Percentiles rank a stretch among this genome's conserved stretches.
These are phyloP conservation scores for Percina caprodes DNA, from an alignment of 2,113 vertebrate genomes.

Conservation along the genomic window DNA sequence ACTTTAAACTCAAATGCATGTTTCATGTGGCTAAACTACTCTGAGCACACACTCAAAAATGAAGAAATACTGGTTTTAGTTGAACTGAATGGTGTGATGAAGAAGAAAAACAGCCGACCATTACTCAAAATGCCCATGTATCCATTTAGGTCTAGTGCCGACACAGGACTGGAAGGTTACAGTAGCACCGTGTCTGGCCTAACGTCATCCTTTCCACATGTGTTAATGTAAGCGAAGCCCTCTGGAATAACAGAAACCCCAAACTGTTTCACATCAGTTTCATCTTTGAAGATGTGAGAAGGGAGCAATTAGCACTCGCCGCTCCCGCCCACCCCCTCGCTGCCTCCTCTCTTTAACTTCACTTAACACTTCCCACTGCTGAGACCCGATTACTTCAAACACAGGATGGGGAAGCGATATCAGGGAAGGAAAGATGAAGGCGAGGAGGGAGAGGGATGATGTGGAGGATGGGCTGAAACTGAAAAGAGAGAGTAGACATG, in stretches of 20 bases:
- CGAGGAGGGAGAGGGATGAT: constrained; percentile 1
- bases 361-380: constrained; percentile 32
- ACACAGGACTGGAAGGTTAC: not conserved
- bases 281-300: constrained; percentile 30
- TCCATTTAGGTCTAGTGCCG: not conserved
- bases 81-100: not conserved
- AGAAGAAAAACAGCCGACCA: not conserved
- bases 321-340: not conserved
- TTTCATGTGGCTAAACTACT: not conserved
- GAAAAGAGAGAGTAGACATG: not conserved
- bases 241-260: constrained; percentile 8
- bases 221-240: constrained; percentile 19
- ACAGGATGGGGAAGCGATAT: not conserved
- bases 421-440: not conserved
- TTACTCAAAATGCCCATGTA: not conserved
- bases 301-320: constrained; percentile 38
- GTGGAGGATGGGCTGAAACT: not conserved
- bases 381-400: constrained; percentile 32
- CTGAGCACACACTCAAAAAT: not conserved
- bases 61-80: too few species aligned
- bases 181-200: too few species aligned
- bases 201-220: not conserved
- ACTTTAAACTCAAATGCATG: too few species aligned
- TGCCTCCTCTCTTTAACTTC: constrained; percentile 37
- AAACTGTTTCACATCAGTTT: constrained; percentile 21